Conservation (phyloP, 2,797 vertebrate genomes). For the Arrhamphus sclerolepis region DNA sequence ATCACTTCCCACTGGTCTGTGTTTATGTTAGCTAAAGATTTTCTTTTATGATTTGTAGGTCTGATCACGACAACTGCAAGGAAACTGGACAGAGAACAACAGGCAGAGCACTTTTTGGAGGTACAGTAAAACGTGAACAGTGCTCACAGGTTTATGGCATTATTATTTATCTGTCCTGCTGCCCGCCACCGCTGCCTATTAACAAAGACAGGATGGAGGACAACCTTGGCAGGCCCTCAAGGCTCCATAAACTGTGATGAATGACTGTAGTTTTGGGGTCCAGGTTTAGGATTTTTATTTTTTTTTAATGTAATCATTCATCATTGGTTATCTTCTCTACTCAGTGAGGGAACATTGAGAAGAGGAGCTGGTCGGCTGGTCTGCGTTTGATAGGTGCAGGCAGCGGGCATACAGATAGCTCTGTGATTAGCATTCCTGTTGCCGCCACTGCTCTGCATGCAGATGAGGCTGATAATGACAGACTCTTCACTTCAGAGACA, state of each 20-base stretch:
- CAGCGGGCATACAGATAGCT: slow-evolving; percentile 72
- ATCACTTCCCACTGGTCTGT: background rate
- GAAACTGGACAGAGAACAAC: slow-evolving; percentile 95
- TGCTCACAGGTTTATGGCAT: slow-evolving; percentile 39
- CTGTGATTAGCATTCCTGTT: slow-evolving; percentile 70
- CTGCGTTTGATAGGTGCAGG: slow-evolving; percentile 71
- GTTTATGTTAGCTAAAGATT: slow-evolving; percentile 11
- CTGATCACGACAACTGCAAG: slow-evolving; percentile 94
- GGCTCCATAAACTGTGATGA: slow-evolving; percentile 74
- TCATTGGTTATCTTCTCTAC: slow-evolving; percentile 76
- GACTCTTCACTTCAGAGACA: slow-evolving; percentile 57
- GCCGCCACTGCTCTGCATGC: slow-evolving; percentile 70
- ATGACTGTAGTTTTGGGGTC: slow-evolving; percentile 66
- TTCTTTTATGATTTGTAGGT: slow-evolving; percentile 79
- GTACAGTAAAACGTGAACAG: slow-evolving; percentile 73
- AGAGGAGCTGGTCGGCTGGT: slow-evolving; percentile 57
- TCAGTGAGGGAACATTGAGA: slow-evolving; percentile 63
- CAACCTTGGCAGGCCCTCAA: slow-evolving; percentile 66
- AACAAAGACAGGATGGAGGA: slow-evolving; percentile 64
- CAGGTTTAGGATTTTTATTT: slow-evolving; percentile 55
- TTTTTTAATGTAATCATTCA: slow-evolving; percentile 75
- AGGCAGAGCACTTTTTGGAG: slow-evolving; percentile 94
- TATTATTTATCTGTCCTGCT: slow-evolving; percentile 71
- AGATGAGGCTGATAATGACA: slow-evolving; percentile 76
- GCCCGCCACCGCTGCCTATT: slow-evolving; percentile 65